Evolutionary conservation across 2,888 invertebrate genomes (phyloP), one percentile per base, ranked within the genome.

Genomic region (Amblyjoppa fuscipennis): DNA sequence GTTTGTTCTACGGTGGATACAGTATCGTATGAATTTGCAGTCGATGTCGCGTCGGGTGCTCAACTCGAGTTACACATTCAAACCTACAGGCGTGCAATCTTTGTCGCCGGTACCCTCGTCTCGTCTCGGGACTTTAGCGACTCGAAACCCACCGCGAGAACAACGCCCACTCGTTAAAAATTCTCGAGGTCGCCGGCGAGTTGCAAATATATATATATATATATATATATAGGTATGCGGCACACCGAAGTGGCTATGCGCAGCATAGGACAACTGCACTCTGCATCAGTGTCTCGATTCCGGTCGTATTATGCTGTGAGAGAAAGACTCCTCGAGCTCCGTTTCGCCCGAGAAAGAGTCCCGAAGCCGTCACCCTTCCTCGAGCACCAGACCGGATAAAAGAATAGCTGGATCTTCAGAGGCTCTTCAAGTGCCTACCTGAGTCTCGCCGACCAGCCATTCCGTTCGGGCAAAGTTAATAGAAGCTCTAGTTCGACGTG

Each of bases 131-230:
- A 78, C 78, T 78, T 79, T 64, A 66, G 59, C 20, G 68, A 75
- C 41, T 75, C 59, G 82, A 85, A 82, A 79, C 56, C 56, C 79
- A 51, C 53, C 25, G 45, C 66, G 71, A 66, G 81, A 85, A 82
- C 78, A 79, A 79, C 85, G 82, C 82, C 82, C 82, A 85, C 79
- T 79, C 85, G 78, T 85, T 85, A 70, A 79, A 85, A 82, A 75
- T 84, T 84, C 84, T 84, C 76, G 76, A 80, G 80, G 80, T 81
- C 80, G 59, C 59, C 66, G 71, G 71, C 31, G 34, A 68, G 59
- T 69, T 53, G 61, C n/a, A 82, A 59, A 28, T 56, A 51, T 31
- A 45, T 56, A 31, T 64, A 53, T 45, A 77, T 5, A 41, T 20
- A 20, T 20, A 20, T 20, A 20, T 69, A 77, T 73, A 69, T 41